phyloP scores from a whole-genome alignment of 2,113 vertebrate species.

The Cacatua alba region DNA sequence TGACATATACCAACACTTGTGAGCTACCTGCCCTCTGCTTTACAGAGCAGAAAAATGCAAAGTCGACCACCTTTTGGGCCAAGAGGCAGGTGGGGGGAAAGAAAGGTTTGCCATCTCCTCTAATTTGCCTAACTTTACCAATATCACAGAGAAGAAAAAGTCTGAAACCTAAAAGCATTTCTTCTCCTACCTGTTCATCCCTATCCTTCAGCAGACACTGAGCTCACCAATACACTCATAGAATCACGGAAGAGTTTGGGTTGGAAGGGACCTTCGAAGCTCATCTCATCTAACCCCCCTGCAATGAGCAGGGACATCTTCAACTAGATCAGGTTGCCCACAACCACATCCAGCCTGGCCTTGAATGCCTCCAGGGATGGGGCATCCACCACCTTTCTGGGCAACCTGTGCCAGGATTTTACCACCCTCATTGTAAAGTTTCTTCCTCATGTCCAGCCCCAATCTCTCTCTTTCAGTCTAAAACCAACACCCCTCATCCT shows the following conservation, averaged over 20 bases:
- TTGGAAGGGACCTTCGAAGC: not conserved
- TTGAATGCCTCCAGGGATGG: not conserved
- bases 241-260: not conserved
- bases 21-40: not conserved
- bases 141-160: not conserved
- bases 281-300: not conserved
- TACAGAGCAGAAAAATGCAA: not conserved
- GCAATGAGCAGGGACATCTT: not conserved
- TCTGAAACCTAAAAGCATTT: not conserved
- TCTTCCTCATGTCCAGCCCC: not conserved
- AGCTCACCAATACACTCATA: not conserved
- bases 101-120: not conserved
- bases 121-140: not conserved
- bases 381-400: not conserved
- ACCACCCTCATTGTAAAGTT: not conserved
- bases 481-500: not conserved
- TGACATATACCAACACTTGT: not conserved
- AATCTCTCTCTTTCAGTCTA: not conserved
- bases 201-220: not conserved
- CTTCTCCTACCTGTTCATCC: not conserved
- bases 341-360: not conserved
- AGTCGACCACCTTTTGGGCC: not conserved
- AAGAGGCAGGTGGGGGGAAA: not conserved
- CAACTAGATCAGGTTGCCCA: not conserved
- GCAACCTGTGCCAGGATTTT: not conserved